Evolutionary conservation across 2,113 vertebrate species (phyloP).

Genomic region (Bujurquina vittata): DNA sequence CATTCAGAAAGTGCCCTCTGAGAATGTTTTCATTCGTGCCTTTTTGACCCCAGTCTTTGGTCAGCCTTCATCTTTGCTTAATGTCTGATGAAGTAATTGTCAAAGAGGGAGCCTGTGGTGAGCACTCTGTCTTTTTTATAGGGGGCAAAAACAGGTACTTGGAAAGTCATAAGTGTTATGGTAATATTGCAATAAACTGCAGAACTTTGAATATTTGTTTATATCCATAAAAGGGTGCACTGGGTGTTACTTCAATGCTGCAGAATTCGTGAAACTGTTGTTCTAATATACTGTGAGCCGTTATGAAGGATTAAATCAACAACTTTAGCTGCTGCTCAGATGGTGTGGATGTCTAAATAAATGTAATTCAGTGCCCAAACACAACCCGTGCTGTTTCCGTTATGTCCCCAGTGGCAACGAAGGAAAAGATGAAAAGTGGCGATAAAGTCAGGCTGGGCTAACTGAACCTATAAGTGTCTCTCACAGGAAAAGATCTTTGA

Average conservation of each 20-base stretch:
- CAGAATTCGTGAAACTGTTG: not conserved
- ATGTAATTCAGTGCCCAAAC: slow-evolving; percentile 1
- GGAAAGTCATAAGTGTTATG: not conserved
- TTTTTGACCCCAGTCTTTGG: slow-evolving; percentile 17
- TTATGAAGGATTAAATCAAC: not conserved
- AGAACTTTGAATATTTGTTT: not conserved
- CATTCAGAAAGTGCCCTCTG: slow-evolving; percentile 19
- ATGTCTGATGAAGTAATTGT: slow-evolving; percentile 8
- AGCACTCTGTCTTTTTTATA: not conserved
- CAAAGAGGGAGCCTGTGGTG: not conserved
- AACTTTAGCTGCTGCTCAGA: slow-evolving; percentile 20
- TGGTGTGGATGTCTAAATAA: slow-evolving; percentile 43
- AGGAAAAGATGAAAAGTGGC: slow-evolving; percentile 37
- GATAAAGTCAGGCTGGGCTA: slow-evolving; percentile 23
- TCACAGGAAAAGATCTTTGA: slow-evolving; percentile 23
- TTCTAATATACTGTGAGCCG: not conserved
- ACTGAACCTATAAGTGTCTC: not conserved
- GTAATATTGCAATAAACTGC: not conserved
- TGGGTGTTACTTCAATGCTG: not conserved
- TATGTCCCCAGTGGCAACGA: slow-evolving; percentile 22
- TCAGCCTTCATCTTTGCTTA: slow-evolving; percentile 22
- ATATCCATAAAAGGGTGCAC: not conserved
- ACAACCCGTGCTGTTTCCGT: slow-evolving; percentile 20
- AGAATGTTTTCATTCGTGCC: slow-evolving; percentile 33
- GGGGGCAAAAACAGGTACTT: not conserved